phyloP scores from a whole-genome alignment of 1,140 invertebrate genomes.

The Mylabris phalerata region DNA sequence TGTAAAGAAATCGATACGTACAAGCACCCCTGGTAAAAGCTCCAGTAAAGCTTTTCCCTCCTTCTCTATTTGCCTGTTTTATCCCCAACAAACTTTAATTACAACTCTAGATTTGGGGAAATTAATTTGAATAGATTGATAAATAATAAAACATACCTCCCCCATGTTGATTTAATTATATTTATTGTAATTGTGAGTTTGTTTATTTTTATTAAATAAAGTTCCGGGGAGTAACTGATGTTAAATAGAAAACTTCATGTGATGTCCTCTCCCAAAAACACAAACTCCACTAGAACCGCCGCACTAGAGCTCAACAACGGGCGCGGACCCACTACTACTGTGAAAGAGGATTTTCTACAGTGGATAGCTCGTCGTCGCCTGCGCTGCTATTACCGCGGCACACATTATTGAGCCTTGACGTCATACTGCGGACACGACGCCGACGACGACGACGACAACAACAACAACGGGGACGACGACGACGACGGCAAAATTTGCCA shows the following conservation, averaged over 20 bases:
- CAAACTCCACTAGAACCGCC: slow-evolving; percentile 27
- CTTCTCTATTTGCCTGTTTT: too few species aligned
- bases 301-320: slow-evolving; percentile 26
- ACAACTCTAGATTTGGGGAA: too few species aligned
- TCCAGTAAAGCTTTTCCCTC: too few species aligned
- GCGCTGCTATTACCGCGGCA: slow-evolving; percentile 26
- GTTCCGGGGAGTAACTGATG: slow-evolving; percentile 28
- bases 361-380: slow-evolving; percentile 16
- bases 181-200: slow-evolving; percentile 4
- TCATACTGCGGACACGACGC: slow-evolving; percentile 40
- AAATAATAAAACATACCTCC: slow-evolving; percentile 29
- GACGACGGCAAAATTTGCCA: neutral
- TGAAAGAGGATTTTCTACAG: slow-evolving; percentile 5
- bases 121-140: too few species aligned
- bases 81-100: too few species aligned
- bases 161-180: slow-evolving; percentile 28
- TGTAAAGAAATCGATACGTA: too few species aligned
- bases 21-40: too few species aligned
- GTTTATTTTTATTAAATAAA: slow-evolving; percentile 2
- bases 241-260: slow-evolving; percentile 41
- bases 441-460: slow-evolving; percentile 16
- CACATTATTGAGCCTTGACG: slow-evolving; percentile 38
- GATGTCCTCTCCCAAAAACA: slow-evolving; percentile 20
- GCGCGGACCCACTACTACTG: slow-evolving; percentile 35
- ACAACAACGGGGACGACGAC: neutral